Evolutionary conservation across 2,797 vertebrate species (phyloP).

Genomic region (Eutrigla gurnardus): DNA sequence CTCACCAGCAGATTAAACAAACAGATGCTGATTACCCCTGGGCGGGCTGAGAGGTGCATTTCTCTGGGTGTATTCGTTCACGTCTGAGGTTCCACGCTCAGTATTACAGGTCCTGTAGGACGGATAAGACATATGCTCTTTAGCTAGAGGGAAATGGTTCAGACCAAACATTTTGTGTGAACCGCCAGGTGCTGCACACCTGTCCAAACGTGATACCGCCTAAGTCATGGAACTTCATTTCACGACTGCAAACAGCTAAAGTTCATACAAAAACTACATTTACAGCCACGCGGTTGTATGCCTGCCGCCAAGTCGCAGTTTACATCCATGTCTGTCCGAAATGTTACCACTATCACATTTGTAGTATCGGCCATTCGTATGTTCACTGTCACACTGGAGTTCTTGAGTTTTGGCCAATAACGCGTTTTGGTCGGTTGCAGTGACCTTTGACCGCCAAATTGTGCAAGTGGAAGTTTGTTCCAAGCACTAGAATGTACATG

Average conservation of each 20-base stretch:
- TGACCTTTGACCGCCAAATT: not conserved
- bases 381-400: too few relatives aligned
- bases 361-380: too few relatives aligned
- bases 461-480: not conserved
- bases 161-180: slow-evolving; percentile 13
- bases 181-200: slow-evolving; percentile 35
- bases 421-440: too few relatives aligned
- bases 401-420: too few relatives aligned
- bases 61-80: slow-evolving; percentile 41
- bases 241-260: slow-evolving; percentile 5
- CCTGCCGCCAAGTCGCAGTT: too few relatives aligned
- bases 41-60: slow-evolving; percentile 74
- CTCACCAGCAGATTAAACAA: slow-evolving; percentile 96
- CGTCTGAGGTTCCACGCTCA: slow-evolving; percentile 19
- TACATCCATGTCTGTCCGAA: too few relatives aligned
- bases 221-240: not conserved
- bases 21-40: slow-evolving; percentile 92
- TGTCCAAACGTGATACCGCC: slow-evolving; percentile 17
- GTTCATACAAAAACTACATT: slow-evolving; percentile 2
- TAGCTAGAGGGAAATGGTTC: not conserved
- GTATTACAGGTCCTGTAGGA: slow-evolving; percentile 36
- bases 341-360: too few relatives aligned
- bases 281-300: too few relatives aligned
- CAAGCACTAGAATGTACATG: not conserved
- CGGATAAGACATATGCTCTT: slow-evolving; percentile 6